phyloP scores from a whole-genome alignment of 2,113 vertebrate species.

The mouse (Mus musculus) region DNA sequence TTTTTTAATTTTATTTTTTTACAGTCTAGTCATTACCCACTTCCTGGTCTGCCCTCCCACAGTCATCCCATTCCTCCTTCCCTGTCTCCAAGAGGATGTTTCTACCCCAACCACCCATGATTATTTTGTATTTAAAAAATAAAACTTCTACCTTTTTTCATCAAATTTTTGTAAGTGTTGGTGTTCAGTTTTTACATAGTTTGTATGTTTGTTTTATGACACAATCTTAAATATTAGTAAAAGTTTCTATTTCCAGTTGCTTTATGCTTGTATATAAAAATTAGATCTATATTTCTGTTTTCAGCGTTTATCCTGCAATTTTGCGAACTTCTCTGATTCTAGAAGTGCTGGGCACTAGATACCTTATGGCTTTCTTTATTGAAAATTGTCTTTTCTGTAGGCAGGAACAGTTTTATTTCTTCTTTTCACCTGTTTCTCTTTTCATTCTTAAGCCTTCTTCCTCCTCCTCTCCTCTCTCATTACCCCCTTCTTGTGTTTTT shows the following conservation, averaged over 20 bases:
- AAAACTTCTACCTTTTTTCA: background rate
- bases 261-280: background rate
- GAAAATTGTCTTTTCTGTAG: background rate
- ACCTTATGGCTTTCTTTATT: background rate
- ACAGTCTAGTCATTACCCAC: too few species aligned
- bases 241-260: background rate
- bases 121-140: background rate
- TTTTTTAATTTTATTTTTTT: too few species aligned
- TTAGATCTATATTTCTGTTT: background rate
- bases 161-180: background rate
- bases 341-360: background rate
- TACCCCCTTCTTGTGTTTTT: background rate
- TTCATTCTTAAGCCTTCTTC: background rate
- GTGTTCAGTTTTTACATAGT: background rate
- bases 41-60: too few species aligned
- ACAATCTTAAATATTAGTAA: background rate
- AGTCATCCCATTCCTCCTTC: too few species aligned
- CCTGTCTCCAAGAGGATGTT: too few species aligned
- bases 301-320: background rate
- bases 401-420: background rate
- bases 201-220: background rate
- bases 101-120: too few species aligned
- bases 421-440: background rate
- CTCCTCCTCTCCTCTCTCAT: too few species aligned
- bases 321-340: background rate